A percentile compares a stretch with the other conserved stretches of the same genome.
phyloP scores from a whole-genome alignment of 2,888 invertebrate genomes.

The Lucinisca nassula region DNA sequence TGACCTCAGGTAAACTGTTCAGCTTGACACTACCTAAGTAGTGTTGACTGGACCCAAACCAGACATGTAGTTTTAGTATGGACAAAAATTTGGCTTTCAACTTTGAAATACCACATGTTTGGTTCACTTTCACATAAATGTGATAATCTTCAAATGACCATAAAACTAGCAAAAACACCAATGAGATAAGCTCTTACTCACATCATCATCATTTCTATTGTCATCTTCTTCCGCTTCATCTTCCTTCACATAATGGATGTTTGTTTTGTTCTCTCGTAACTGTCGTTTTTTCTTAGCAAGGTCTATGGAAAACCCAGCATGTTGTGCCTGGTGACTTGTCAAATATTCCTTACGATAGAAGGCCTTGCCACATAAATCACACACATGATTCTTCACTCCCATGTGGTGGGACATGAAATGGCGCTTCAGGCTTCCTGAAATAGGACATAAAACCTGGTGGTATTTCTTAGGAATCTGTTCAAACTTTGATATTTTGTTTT shows the following conservation, averaged over 20 bases:
- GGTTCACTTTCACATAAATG: too few relatives aligned
- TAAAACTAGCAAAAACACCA: too few relatives aligned
- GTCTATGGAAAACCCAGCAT: conserved; percentile 61
- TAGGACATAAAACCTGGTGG: neutral
- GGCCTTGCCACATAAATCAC: conserved; percentile 76
- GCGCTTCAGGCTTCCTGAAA: conserved; percentile 79
- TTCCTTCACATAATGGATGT: neutral
- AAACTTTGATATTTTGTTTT: too few relatives aligned
- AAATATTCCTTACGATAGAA: conserved; percentile 82
- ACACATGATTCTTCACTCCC: conserved; percentile 77
- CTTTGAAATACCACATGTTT: too few relatives aligned
- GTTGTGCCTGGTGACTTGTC: conserved; percentile 77
- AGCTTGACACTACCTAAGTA: too few relatives aligned
- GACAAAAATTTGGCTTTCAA: too few relatives aligned
- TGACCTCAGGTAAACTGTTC: too few relatives aligned
- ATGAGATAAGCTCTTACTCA: too few relatives aligned
- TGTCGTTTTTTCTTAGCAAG: conserved; percentile 37
- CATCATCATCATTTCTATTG: neutral
- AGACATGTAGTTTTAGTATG: too few relatives aligned
- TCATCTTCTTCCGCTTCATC: conserved; percentile 26
- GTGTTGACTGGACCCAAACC: too few relatives aligned
- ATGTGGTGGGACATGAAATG: conserved; percentile 78
- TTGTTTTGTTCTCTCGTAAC: neutral
- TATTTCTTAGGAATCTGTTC: too few relatives aligned
- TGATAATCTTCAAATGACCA: too few relatives aligned